Evolutionary conservation across 2,888 invertebrate species (phyloP), one percentile per base, ranked within the genome.

Genomic region (Orthosia incerta): DNA sequence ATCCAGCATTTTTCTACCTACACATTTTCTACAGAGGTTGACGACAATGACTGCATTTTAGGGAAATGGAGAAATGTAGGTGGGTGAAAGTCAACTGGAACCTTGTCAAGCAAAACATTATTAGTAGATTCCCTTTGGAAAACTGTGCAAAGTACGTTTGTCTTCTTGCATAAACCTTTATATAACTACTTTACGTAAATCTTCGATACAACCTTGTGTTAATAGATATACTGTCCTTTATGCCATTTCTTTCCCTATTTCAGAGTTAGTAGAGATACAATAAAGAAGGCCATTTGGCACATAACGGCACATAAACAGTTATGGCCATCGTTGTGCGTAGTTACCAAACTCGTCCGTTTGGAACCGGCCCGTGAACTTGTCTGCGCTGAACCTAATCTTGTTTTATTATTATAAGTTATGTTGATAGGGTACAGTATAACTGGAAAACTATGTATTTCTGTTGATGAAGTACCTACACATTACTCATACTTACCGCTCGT

Each of bases 271-370:
- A 53, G 18, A 51, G 65, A 69, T 72, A 63, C 46, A 68, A 69
- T 71, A 80, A 80, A 80, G 18, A 63, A 13, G 62, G 56, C 56
- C 66, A 31, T 76, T 76, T 62, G 48, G 60, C 62, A 66, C 69
- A 60, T 71, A 70, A 71, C 66, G 76, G 45, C 70, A 60, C 70
- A 73, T 73, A 73, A 80, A 80, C 57, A 46, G 57, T 80, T 68
- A 80, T 73, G 48, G 64, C 71, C 20, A 65, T 57, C 80, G 75
- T n/a, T 7, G n/a, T 57, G 45, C 56, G 61, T 50, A 59, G 48
- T 48, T 39, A 57, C 39, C n/a, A 66, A 48, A 20, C 55, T 53
- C 56, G 16, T 45, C 61, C 53, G 20, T 20, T 64, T 18, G 64
- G 11, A 55, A 57, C 48, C 45, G 39, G 56, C n/a, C 31, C 74